Conservation (phyloP, 2,888 invertebrate species). For the Arge pagana region DNA sequence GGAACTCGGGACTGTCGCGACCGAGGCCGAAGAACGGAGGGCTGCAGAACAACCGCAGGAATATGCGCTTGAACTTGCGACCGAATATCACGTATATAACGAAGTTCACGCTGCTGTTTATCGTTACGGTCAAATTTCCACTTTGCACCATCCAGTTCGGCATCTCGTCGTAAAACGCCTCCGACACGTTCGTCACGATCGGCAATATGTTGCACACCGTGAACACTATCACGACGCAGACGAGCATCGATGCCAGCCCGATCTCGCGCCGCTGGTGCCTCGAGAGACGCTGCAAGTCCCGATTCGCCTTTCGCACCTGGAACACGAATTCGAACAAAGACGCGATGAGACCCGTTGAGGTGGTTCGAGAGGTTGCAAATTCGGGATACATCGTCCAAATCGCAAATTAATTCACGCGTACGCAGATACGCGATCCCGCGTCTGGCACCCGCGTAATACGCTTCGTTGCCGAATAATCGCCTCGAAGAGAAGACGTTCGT, state of each 20-base stretch:
- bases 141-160: conserved; percentile 75
- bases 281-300: conserved; percentile 86
- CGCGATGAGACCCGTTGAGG: neutral
- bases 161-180: conserved; percentile 74
- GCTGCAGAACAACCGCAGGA: conserved; percentile 79
- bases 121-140: conserved; percentile 91
- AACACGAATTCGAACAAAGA: conserved; percentile 39
- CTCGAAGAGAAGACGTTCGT: no score
- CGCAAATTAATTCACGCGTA: neutral
- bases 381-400: neutral
- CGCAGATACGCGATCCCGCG: conserved; percentile 20
- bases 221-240: conserved; percentile 93
- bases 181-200: conserved; percentile 82
- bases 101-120: conserved; percentile 97
- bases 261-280: conserved; percentile 91
- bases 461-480: no score
- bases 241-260: conserved; percentile 91
- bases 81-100: conserved; percentile 98
- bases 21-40: conserved; percentile 60
- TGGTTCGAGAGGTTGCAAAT: neutral
- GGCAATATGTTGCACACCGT: conserved; percentile 90
- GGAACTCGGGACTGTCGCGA: conserved; percentile 70
- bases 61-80: conserved; percentile 91
- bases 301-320: conserved; percentile 84
- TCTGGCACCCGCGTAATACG: no score